A percentile compares a stretch with the other conserved stretches of the same genome.
phyloP scores from a whole-genome alignment of 2,113 vertebrate genomes.

The Tetrax tetrax region DNA sequence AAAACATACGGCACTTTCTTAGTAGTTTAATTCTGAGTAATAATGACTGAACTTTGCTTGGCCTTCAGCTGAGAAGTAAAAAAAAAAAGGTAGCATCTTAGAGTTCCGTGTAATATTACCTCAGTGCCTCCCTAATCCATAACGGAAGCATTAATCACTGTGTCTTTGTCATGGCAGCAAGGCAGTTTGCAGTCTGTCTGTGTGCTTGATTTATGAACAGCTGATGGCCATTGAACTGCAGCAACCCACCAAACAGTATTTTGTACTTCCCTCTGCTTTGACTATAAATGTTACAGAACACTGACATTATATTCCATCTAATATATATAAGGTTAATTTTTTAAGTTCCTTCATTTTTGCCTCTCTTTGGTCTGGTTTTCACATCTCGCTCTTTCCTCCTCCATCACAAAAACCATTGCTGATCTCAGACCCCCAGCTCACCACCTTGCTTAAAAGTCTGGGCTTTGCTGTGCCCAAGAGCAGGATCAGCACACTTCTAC shows the following conservation, averaged over 20 bases:
- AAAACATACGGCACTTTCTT: background rate
- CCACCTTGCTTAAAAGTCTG: background rate
- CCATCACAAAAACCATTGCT: background rate
- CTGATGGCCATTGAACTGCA: slow-evolving; percentile 55
- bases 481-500: background rate
- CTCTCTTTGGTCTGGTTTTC: background rate
- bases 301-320: background rate
- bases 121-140: slow-evolving; percentile 31
- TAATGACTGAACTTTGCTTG: background rate
- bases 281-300: background rate
- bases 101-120: background rate
- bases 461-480: background rate
- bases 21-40: background rate
- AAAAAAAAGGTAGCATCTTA: background rate
- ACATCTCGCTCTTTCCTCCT: background rate
- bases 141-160: slow-evolving; percentile 36
- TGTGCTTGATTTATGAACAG: slow-evolving; percentile 51
- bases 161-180: slow-evolving; percentile 42
- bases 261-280: background rate
- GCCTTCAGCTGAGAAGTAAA: slow-evolving; percentile 14
- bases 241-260: background rate
- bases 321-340: background rate
- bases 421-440: background rate
- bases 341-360: background rate
- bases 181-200: slow-evolving; percentile 34